phyloP scores from a whole-genome alignment of 1,140 invertebrate species.

The Sycobia sp. region DNA sequence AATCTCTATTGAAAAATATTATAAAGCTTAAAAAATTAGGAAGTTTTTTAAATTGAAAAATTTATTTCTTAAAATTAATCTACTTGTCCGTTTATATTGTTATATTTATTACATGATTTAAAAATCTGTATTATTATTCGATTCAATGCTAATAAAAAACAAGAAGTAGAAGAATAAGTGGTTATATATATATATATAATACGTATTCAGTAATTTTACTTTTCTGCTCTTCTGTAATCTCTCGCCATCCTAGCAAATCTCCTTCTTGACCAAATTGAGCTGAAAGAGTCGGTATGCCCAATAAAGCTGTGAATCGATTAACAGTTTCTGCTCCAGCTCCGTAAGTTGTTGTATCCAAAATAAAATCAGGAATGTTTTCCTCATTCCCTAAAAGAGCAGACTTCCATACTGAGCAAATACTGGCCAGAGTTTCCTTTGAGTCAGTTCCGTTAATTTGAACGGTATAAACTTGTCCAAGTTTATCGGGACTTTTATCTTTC shows the following conservation, averaged over 20 bases:
- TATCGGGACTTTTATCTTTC: conserved; percentile 41
- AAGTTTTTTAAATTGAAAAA: no score
- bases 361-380: conserved; percentile 73
- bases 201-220: no score
- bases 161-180: no score
- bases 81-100: no score
- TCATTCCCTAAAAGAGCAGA: conserved; percentile 35
- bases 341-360: conserved; percentile 79
- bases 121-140: no score
- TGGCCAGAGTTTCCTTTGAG: conserved; percentile 39
- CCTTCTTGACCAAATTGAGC: conserved; percentile 82
- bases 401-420: conserved; percentile 50
- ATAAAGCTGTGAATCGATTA: conserved; percentile 77
- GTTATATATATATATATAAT: no score
- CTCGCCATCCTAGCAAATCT: conserved; percentile 80
- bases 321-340: conserved; percentile 80
- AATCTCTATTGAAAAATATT: no score
- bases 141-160: no score
- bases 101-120: no score
- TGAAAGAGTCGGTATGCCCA: conserved; percentile 81
- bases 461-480: conserved; percentile 45
- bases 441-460: conserved; percentile 47
- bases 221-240: conserved; percentile 70
- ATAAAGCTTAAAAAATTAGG: no score
- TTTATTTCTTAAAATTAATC: no score